phyloP scores from a whole-genome alignment of 1,140 invertebrate species.

The Drosophila sucinea region DNA sequence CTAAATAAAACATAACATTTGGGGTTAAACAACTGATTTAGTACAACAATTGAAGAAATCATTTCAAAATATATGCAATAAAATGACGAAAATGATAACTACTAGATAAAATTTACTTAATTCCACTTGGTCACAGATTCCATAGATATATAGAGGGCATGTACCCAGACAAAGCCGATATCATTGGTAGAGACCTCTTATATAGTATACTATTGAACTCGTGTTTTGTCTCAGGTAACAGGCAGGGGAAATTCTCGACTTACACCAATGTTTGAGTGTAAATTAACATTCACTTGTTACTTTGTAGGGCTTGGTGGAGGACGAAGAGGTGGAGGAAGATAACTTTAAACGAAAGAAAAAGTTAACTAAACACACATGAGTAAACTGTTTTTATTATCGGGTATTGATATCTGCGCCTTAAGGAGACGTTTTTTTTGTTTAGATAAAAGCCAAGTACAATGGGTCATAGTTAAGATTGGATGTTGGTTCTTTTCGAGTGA shows the following conservation, averaged over 20 bases:
- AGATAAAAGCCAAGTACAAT: slow-evolving; percentile 7
- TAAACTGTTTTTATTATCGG: background rate
- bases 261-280: background rate
- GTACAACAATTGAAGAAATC: too few relatives aligned
- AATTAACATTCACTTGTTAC: slow-evolving; percentile 1
- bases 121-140: too few relatives aligned
- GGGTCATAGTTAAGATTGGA: background rate
- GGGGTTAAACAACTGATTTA: too few relatives aligned
- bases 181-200: background rate
- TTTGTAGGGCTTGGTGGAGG: background rate
- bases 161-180: background rate
- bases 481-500: slow-evolving; percentile 2
- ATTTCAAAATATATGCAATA: too few relatives aligned
- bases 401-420: slow-evolving; percentile 3
- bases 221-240: slow-evolving; percentile 4
- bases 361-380: background rate
- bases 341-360: background rate
- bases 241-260: background rate
- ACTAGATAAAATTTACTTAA: too few relatives aligned
- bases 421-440: slow-evolving; percentile 20
- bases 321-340: background rate
- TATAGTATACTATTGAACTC: background rate
- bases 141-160: background rate
- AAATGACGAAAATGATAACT: too few relatives aligned
- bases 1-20: background rate